Evolutionary conservation across 2,888 invertebrate genomes (phyloP), one percentile per base, ranked within the genome.

Genomic region (Zhuqinia jingwanae): DNA sequence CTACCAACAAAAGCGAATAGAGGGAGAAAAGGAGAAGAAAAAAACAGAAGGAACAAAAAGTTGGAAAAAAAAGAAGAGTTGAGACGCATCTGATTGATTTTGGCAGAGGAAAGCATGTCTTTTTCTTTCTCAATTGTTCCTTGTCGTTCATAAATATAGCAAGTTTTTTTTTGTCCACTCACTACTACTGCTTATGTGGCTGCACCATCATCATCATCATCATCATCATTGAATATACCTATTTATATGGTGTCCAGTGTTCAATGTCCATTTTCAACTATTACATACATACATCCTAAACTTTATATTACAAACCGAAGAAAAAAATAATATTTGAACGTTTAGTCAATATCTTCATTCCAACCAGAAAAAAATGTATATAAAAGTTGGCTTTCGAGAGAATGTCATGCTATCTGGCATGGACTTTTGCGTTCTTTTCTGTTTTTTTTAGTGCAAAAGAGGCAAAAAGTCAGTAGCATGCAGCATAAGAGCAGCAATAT

Each of bases 1-100:
- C 60, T 27, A 60, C 27, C 60, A 30, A 27, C 60, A 27, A 60
- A 2, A 60, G 15, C 27, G 60, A 17, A 20, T 8, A 68, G 2
- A 68, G n/a, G 15, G 60, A 30, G 60, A 27, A 15, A 60, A 36
- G 36, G 15, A 27, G 47, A 53, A 22, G 30, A 56, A 84, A 53
- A 82, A 83, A 76, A 45, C n/a, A n/a, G n/a, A n/a, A n/a, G n/a
- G n/a, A n/a, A n/a, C n/a, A n/a, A n/a, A n/a, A n/a, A n/a, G n/a
- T n/a, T 30, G 10, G 73, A 22, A 60, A 47, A 56, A 47, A 58
- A 50, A 70, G 65, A 53, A 68, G 78, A 78, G 68, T 73, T 79
- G 70, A 73, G 83, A 42, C 56, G 76, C 65, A 65, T 68, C 85
- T 85, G 85, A 85, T 85, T 85, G 85, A 85, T 85, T 85, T 80